Base-by-base conservation (phyloP, 2,113 vertebrate genomes). In the Myrmecophaga tridactyla region DNA sequence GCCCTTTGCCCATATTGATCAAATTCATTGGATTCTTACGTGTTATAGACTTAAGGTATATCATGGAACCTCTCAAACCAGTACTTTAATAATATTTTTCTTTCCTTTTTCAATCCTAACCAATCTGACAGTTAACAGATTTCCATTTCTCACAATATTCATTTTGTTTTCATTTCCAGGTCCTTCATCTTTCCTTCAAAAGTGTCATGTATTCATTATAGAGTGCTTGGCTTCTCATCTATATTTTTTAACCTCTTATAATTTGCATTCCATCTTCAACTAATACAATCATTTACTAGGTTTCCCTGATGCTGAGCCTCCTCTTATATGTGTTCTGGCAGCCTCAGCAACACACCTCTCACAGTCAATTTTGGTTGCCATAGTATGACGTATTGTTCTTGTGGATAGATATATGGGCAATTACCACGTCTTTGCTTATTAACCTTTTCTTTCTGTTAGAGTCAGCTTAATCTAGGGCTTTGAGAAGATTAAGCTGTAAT, bases 231-330 rank as follows among this genome's bases (percentile, higher is more conserved):
- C 20, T 41, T 58, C 27, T 69, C 31, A 25, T 20, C 7, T n/a
- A 51, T 21, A 11, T 0, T 12, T 78, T 65, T 31, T 34, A 76
- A 25, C 39, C 29, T 13, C 39, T 51, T 58, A 4, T 1, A 9
- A 17, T 31, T 31, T 83, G 41, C 15, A 3, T 9, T 15, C 67
- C 21, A 4, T 48, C 51, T 70, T 36, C 36, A 23, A 4, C 41
- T 8, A 29, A 23, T 17, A 3, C 3, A 0, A 29, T 8, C 20
- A 23, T 10, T n/a, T 25, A 6, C 25, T 2, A 14, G 14, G n/a
- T 67, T 58, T 70, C 81, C 58, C 5, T 0, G 60, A 11, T 67
- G 9, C 15, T 13, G 36, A 62, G 60, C 48, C 8, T 7, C 31
- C 56, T 11, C 43, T 20, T 7, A 1, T 0, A 51, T 36, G 48